phyloP scores from a whole-genome alignment of 1,140 invertebrate genomes.

The Gonatopus flavifemur region DNA sequence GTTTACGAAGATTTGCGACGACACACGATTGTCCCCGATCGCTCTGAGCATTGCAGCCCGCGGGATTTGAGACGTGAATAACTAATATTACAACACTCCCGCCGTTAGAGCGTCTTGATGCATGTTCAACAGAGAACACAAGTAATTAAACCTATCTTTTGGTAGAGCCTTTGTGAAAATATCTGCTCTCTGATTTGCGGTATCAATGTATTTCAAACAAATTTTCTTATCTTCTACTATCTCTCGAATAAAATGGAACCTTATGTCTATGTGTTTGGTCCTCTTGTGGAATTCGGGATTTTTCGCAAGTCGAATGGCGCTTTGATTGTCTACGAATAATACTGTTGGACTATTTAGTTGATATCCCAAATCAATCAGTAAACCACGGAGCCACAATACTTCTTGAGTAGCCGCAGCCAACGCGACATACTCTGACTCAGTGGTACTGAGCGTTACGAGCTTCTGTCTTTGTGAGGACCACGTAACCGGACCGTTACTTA shows the following conservation, averaged over 20 bases:
- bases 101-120: not conserved
- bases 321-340: not conserved
- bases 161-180: not conserved
- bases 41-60: no score
- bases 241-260: not conserved
- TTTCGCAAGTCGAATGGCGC: not conserved
- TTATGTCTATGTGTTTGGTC: not conserved
- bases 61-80: no score
- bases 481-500: not conserved
- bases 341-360: not conserved
- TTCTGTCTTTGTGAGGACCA: conserved; percentile 1
- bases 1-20: no score
- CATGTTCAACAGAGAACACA: not conserved
- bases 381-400: not conserved
- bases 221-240: not conserved
- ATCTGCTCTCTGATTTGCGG: not conserved
- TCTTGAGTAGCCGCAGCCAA: not conserved
- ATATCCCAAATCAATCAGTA: not conserved
- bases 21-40: no score
- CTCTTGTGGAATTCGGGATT: not conserved
- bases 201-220: not conserved
- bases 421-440: not conserved
- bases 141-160: not conserved
- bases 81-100: conserved; percentile 4
- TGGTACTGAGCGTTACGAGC: not conserved